phyloP scores from a whole-genome alignment of 2,888 invertebrate genomes.

The Ferrisia virgata region DNA sequence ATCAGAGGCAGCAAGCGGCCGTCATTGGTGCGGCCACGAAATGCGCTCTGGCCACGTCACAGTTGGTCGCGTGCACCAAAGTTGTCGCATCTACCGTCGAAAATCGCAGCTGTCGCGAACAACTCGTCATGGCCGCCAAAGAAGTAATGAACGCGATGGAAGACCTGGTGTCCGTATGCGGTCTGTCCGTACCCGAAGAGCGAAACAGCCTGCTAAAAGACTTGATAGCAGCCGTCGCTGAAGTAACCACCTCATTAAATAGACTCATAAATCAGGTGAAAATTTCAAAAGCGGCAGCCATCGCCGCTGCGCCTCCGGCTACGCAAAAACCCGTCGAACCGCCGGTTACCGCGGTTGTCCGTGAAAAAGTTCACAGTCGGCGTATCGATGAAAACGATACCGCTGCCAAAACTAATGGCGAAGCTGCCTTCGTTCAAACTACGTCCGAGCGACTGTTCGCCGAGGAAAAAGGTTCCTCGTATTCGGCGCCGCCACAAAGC shows the following conservation, averaged over 20 bases:
- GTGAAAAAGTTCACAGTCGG: neutral
- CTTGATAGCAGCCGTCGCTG: conserved; percentile 77
- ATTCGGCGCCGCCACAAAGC: neutral
- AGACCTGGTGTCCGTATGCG: conserved; percentile 77
- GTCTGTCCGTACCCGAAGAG: conserved; percentile 65
- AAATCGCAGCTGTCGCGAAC: conserved; percentile 81
- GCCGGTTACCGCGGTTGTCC: neutral
- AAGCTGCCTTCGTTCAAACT: neutral
- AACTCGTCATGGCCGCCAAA: conserved; percentile 85
- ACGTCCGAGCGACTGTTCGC: neutral
- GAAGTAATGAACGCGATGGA: conserved; percentile 92
- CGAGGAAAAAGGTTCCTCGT: neutral
- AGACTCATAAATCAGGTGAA: conserved; percentile 67
- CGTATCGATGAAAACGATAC: neutral
- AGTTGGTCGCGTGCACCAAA: conserved; percentile 95
- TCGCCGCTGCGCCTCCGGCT: conserved; percentile 49
- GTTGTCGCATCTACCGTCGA: conserved; percentile 82
- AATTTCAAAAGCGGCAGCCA: conserved; percentile 63
- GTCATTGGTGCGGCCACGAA: conserved; percentile 94
- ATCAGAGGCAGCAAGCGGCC: conserved; percentile 75
- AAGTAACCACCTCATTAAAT: conserved; percentile 84
- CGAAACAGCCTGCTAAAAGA: conserved; percentile 65
- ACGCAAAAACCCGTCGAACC: neutral
- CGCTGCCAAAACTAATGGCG: neutral
- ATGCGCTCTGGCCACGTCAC: conserved; percentile 95